Base-by-base conservation (phyloP, 1,140 invertebrate species). In the Pseudomyrmex concolor region DNA sequence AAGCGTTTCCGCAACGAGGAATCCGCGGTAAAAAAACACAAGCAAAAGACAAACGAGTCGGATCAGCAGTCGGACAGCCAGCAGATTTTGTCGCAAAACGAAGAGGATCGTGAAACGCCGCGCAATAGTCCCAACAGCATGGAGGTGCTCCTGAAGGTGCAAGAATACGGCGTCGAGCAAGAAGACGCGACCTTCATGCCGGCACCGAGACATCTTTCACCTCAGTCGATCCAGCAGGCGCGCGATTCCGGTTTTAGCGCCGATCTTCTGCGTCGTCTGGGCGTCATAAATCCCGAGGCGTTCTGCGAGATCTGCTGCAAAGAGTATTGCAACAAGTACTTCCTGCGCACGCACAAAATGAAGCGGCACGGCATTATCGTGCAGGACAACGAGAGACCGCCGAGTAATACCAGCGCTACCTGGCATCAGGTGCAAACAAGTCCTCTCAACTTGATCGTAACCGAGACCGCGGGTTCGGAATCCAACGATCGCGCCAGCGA, bases 251-350 rank as follows among this genome's bases (percentile, higher is more conserved):
- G 96, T 85, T 95, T 97, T 89, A 95, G 95, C 89, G 93, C 94
- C 1, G 97, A 97, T 66, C 96, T 96, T 22, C 93, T 98, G 12
- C 95, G 96, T 2, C 95, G 96, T 78, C 94, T 98, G 45, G 97
- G 97, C 10, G 96, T 98, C 0, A 96, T 97, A 84, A 97, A 98
- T 92, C 96, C 97, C 2, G 97, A 98, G 88, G 97, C 97, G 13
- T 99, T 98, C 92, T 99, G 98, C 93, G 98, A 99, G 90, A 96
- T 99, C 63, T 99, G 98, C 92, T 97, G 97, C 91, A 99, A 99
- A 92, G 98, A 99, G 94, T 98, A 99, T 92, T 98, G 97, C 93
- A 99, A 99, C 92, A 98, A 99, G 91, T 99, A 99, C 91, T 99
- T 99, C 91, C 93, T 99, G 19, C 95, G 97, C 48, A 98, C 98